Percentiles rank a stretch among this genome's conserved stretches.
Conservation (phyloP, 2,113 vertebrate genomes). For the Prietella phreatophila region DNA sequence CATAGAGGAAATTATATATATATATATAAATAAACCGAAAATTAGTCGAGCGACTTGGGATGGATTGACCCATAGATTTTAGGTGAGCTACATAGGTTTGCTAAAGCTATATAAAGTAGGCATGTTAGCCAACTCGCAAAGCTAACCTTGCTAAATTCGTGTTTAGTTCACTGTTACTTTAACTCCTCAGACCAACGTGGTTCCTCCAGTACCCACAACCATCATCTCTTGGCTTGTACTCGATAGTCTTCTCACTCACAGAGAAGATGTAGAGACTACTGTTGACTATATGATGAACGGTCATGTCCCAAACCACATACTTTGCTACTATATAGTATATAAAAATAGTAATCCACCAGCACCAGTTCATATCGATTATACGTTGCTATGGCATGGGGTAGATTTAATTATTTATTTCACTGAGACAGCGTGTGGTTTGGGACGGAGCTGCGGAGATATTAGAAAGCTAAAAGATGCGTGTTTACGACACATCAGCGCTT, state of each 20-base stretch:
- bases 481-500: slow-evolving; percentile 13
- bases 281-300: background rate
- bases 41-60: no score
- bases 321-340: background rate
- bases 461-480: background rate
- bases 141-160: background rate
- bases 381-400: no score
- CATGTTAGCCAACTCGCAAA: background rate
- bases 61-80: background rate
- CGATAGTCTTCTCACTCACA: background rate
- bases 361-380: no score
- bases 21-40: no score
- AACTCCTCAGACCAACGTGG: background rate
- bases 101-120: background rate
- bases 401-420: background rate
- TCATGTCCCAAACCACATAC: background rate
- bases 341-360: background rate
- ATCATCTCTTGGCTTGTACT: background rate
- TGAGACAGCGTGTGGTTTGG: background rate
- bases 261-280: background rate
- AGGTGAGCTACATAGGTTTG: background rate
- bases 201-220: background rate
- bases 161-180: no score
- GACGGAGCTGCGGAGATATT: slow-evolving; percentile 7
- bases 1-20: no score